phyloP scores from a whole-genome alignment of 2,888 invertebrate genomes.

The Diachrysia chrysitis region DNA sequence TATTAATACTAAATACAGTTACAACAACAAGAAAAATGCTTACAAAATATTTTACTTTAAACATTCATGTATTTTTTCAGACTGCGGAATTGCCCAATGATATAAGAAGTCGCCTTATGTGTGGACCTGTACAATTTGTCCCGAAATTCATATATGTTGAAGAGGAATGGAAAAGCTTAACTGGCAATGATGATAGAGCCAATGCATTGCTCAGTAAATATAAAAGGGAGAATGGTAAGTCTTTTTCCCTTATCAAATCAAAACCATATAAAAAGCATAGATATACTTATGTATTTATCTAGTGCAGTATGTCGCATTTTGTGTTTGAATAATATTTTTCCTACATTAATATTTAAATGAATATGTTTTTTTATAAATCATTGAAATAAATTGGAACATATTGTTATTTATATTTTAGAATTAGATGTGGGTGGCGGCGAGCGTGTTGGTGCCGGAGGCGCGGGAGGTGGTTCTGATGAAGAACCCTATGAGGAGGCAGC shows the following conservation, averaged over 20 bases:
- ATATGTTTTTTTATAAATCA: no score
- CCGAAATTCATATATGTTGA: slow-evolving; percentile 85
- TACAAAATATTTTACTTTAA: not conserved
- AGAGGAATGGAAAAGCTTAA: slow-evolving; percentile 76
- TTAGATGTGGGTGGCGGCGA: slow-evolving; percentile 71
- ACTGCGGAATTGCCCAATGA: slow-evolving; percentile 82
- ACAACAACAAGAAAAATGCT: no score
- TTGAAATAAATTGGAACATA: no score
- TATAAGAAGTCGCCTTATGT: slow-evolving; percentile 74
- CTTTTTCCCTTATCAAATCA: not conserved
- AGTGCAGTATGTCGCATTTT: no score
- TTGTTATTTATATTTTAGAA: slow-evolving; percentile 59
- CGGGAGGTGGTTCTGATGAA: slow-evolving; percentile 73
- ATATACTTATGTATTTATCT: no score
- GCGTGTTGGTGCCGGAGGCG: slow-evolving; percentile 65
- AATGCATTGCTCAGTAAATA: slow-evolving; percentile 83
- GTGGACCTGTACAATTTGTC: slow-evolving; percentile 78
- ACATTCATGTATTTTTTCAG: slow-evolving; percentile 62
- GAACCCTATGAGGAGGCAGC: slow-evolving; percentile 94
- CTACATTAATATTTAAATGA: no score
- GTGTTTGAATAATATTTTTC: no score
- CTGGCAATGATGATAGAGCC: slow-evolving; percentile 74
- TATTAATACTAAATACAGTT: no score
- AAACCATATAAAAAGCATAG: not conserved
- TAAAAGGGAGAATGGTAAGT: slow-evolving; percentile 80